These are phyloP conservation scores for Callaeas wilsoni DNA, from an alignment of 2,113 vertebrate genomes.

Conservation along the genomic window DNA sequence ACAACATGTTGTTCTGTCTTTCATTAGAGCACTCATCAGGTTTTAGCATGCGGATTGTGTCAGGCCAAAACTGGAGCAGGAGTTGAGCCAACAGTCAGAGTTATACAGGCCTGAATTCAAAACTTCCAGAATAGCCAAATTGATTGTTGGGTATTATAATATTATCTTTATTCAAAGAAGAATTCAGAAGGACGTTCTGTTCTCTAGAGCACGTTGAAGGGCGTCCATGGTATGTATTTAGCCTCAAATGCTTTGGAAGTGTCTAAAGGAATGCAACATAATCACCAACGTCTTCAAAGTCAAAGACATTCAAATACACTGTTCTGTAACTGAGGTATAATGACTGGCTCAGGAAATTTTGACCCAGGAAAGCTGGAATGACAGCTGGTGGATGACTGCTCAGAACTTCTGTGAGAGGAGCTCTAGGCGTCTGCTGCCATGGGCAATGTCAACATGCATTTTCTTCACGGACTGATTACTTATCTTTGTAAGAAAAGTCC, in stretches of 20 bases:
- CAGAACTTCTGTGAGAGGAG: background rate
- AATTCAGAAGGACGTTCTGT: background rate
- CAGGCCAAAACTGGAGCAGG: background rate
- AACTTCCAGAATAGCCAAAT: background rate
- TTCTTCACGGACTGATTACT: background rate
- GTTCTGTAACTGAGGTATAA: background rate
- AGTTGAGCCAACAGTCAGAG: background rate
- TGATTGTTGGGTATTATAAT: background rate
- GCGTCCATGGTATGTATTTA: background rate
- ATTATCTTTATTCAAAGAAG: background rate
- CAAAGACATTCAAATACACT: background rate
- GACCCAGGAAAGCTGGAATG: background rate
- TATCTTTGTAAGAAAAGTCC: background rate
- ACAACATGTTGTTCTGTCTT: background rate
- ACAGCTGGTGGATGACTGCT: background rate
- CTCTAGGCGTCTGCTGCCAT: accelerated
- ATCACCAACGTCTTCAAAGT: background rate
- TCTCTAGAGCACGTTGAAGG: background rate
- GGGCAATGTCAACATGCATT: background rate
- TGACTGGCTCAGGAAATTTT: background rate
- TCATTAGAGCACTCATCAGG: background rate
- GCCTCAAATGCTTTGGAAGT: background rate
- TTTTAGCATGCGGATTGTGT: background rate
- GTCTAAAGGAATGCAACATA: background rate
- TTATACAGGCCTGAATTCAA: background rate